Percentiles rank a stretch among this genome's conserved stretches.
Evolutionary conservation across 2,888 invertebrate genomes (phyloP).

Genomic region (Leptopilina syphax): DNA sequence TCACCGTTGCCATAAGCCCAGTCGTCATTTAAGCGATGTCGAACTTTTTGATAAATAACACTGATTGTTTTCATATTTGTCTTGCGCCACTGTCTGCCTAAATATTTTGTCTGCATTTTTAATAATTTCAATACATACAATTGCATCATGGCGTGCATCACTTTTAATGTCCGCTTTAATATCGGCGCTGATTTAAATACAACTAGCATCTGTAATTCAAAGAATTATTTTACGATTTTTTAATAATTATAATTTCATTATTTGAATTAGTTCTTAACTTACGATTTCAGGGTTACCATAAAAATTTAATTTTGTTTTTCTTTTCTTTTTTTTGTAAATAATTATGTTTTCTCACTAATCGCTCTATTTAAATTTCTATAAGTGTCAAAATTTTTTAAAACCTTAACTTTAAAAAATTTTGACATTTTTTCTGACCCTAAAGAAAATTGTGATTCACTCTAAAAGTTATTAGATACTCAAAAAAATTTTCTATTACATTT

Average conservation of each 20-base stretch:
- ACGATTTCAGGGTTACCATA: too few species aligned
- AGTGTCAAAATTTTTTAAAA: background rate
- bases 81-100: slow-evolving; percentile 99
- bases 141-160: slow-evolving; percentile 97
- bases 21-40: slow-evolving; percentile 98
- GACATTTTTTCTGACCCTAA: too few species aligned
- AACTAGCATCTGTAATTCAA: slow-evolving; percentile 87
- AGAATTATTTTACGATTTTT: background rate
- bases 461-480: too few species aligned
- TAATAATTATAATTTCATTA: too few species aligned
- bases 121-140: slow-evolving; percentile 97
- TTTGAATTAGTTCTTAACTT: too few species aligned
- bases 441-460: too few species aligned
- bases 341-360: background rate
- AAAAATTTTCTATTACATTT: too few species aligned
- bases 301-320: too few species aligned
- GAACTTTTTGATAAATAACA: slow-evolving; percentile 97
- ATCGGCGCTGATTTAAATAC: slow-evolving; percentile 99
- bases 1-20: slow-evolving; percentile 99
- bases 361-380: background rate
- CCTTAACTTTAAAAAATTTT: too few species aligned
- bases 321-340: background rate
- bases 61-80: slow-evolving; percentile 99
- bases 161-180: slow-evolving; percentile 96
- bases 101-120: slow-evolving; percentile 99